Percentiles rank a stretch among this genome's conserved stretches.
These are phyloP conservation scores for Camptogramma bilineatum DNA, from an alignment of 2,888 invertebrate genomes.

Conservation along the genomic window DNA sequence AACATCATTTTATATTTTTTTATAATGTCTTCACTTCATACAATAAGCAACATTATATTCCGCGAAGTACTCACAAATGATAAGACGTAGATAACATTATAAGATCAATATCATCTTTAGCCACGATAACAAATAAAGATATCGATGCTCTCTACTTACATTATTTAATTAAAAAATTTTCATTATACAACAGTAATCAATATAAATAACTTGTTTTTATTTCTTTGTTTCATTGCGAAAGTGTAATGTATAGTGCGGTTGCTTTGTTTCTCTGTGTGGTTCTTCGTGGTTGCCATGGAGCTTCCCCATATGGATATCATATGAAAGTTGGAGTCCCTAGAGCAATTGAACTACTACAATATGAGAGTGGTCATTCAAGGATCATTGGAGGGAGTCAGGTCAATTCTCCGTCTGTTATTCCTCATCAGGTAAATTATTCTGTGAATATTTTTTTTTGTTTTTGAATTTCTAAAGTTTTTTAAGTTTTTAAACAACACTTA, in stretches of 20 bases:
- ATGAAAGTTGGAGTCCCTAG: slow-evolving; percentile 59
- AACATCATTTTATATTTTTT: too few species aligned
- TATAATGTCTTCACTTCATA: too few species aligned
- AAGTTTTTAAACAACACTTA: too few species aligned
- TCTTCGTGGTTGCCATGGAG: background rate
- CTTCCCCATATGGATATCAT: slow-evolving; percentile 56
- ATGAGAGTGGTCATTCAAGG: slow-evolving; percentile 47
- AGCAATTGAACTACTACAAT: slow-evolving; percentile 48
- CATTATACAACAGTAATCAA: background rate
- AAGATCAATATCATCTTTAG: background rate
- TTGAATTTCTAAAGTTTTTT: background rate
- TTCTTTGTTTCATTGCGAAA: background rate
- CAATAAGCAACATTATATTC: background rate
- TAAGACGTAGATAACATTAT: background rate
- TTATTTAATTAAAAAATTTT: background rate
- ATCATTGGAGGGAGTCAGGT: slow-evolving; percentile 65
- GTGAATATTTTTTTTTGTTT: too few species aligned
- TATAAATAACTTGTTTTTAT: background rate
- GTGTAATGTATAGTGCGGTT: background rate
- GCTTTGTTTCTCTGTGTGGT: background rate
- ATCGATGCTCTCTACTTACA: background rate
- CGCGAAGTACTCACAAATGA: background rate
- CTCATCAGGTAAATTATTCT: slow-evolving; percentile 57
- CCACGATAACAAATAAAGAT: background rate
- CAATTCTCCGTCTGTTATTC: slow-evolving; percentile 47